These are phyloP conservation scores for Nylanderia fulva DNA, from an alignment of 1,140 invertebrate genomes.

Conservation along the genomic window DNA sequence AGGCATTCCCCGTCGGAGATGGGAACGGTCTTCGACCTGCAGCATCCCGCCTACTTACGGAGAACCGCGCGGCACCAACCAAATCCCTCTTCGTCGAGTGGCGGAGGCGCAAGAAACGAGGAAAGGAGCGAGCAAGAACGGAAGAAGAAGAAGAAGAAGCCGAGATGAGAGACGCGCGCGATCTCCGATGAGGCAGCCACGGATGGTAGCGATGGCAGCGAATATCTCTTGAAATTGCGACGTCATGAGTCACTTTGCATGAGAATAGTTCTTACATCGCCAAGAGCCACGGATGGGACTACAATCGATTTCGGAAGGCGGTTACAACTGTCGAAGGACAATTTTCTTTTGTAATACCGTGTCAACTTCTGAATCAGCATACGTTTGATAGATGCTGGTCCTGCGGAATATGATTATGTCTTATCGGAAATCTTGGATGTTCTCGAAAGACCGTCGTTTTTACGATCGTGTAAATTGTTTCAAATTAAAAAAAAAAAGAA, in stretches of 20 bases:
- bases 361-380: constrained; percentile 33
- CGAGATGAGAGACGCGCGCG: too few relatives aligned
- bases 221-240: constrained; percentile 55
- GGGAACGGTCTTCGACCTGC: constrained; percentile 65
- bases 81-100: constrained; percentile 52
- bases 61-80: constrained; percentile 54
- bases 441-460: not conserved
- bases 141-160: constrained; percentile 41
- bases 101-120: constrained; percentile 50
- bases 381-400: not conserved
- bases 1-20: constrained; percentile 41
- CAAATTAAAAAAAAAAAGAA: not conserved
- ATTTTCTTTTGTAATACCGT: constrained; percentile 40
- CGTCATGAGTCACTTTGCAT: constrained; percentile 57
- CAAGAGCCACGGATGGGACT: constrained; percentile 44
- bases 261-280: constrained; percentile 50
- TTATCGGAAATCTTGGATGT: constrained; percentile 14
- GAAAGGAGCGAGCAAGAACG: constrained; percentile 44
- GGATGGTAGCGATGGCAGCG: constrained; percentile 38
- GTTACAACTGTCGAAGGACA: constrained; percentile 6
- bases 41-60: constrained; percentile 60
- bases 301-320: constrained; percentile 50
- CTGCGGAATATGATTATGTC: not conserved
- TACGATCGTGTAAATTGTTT: not conserved
- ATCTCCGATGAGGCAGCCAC: constrained; percentile 22